These are phyloP conservation scores for Euspilapteryx auroguttella DNA, from an alignment of 2,888 invertebrate genomes.

Conservation along the genomic window DNA sequence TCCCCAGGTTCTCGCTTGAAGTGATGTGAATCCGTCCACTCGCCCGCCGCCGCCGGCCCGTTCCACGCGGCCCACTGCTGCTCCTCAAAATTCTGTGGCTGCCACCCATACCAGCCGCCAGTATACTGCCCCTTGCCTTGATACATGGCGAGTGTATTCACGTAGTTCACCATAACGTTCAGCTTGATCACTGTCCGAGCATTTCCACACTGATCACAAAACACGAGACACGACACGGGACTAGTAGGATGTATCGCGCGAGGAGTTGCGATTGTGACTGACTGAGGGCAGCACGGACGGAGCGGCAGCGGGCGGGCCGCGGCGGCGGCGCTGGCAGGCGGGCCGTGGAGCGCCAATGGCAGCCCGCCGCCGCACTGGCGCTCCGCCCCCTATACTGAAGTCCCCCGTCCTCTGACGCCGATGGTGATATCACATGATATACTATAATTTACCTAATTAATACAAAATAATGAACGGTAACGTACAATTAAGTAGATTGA, in stretches of 20 bases:
- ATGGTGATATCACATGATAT: too few species aligned
- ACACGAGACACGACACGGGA: slow-evolving; percentile 16
- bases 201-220: slow-evolving; percentile 50
- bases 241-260: slow-evolving; percentile 16
- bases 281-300: slow-evolving; percentile 14
- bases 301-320: slow-evolving; percentile 18
- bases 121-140: slow-evolving; percentile 63
- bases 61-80: slow-evolving; percentile 62
- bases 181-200: slow-evolving; percentile 50
- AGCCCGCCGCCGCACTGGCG: slow-evolving; percentile 10
- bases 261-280: slow-evolving; percentile 35
- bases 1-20: slow-evolving; percentile 46
- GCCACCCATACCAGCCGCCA: slow-evolving; percentile 53
- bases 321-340: slow-evolving; percentile 7
- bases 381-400: too few species aligned
- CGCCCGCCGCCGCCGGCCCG: slow-evolving; percentile 44
- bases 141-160: slow-evolving; percentile 69
- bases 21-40: slow-evolving; percentile 52
- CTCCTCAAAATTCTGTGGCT: slow-evolving; percentile 56
- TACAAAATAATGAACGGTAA: too few species aligned
- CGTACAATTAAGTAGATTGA: too few species aligned
- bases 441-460: slow-evolving; percentile 49
- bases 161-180: slow-evolving; percentile 77
- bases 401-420: too few species aligned
- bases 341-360: slow-evolving; percentile 4